A percentile compares a stretch with the other conserved stretches of the same genome.
phyloP scores from a whole-genome alignment of 2,113 vertebrate species.

The Polypterus senegalus region DNA sequence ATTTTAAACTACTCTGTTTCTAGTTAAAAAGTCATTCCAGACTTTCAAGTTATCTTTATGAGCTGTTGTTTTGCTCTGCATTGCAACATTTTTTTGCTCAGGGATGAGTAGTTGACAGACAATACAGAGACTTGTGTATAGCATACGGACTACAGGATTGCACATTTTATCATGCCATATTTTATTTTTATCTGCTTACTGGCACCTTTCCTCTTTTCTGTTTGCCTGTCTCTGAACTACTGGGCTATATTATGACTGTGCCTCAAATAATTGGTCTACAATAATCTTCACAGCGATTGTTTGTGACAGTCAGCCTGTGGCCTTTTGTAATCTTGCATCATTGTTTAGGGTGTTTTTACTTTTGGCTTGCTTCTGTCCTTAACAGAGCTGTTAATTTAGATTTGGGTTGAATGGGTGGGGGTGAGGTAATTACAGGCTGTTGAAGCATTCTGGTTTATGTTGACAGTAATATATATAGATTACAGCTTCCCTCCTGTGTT shows the following conservation, averaged over 20 bases:
- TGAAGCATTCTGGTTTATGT: neutral
- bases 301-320: neutral
- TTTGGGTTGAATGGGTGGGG: neutral
- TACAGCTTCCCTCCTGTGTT: slow-evolving; percentile 1
- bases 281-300: neutral
- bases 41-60: too few species aligned
- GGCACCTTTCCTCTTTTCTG: too few species aligned
- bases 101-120: too few species aligned
- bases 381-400: neutral
- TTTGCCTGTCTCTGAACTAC: too few species aligned
- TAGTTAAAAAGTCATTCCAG: too few species aligned
- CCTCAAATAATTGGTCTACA: neutral
- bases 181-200: too few species aligned
- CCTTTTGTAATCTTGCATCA: neutral
- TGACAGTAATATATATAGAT: neutral
- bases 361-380: neutral
- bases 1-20: too few species aligned
- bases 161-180: too few species aligned
- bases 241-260: neutral
- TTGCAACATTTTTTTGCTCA: too few species aligned
- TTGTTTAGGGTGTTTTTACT: neutral
- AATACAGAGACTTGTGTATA: too few species aligned
- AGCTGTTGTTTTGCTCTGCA: too few species aligned
- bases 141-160: too few species aligned
- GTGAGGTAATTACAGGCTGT: slow-evolving; percentile 2